Percentiles rank a stretch among this genome's conserved stretches.
phyloP scores from a whole-genome alignment of 1,140 invertebrate genomes.

The Oscheius sp. region DNA sequence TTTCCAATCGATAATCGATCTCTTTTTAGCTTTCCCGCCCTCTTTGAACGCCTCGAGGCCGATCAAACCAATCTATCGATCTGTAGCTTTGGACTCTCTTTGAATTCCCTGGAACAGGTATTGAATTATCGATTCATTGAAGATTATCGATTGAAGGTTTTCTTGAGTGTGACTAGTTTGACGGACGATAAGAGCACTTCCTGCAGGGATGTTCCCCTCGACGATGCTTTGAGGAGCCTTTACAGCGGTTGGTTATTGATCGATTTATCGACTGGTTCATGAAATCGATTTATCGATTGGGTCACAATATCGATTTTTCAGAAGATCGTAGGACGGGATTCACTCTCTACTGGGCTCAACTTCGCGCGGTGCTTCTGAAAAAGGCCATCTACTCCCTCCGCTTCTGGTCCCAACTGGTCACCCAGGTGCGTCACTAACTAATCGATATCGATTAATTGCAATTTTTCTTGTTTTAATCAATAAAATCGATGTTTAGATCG shows the following conservation, averaged over 20 bases:
- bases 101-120: slow-evolving; percentile 42
- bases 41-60: slow-evolving; percentile 31
- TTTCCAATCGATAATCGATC: background rate
- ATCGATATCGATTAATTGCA: too few species aligned
- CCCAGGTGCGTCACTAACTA: too few species aligned
- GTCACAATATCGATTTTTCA: too few species aligned
- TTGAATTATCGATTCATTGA: background rate
- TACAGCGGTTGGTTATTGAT: too few species aligned
- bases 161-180: background rate
- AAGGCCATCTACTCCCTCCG: background rate
- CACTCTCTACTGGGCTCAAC: background rate
- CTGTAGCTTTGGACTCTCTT: slow-evolving; percentile 35
- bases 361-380: background rate
- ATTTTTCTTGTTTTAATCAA: too few species aligned
- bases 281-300: too few species aligned
- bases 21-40: slow-evolving; percentile 1
- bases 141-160: background rate
- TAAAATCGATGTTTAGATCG: too few species aligned
- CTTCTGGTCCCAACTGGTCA: background rate
- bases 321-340: background rate
- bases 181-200: background rate
- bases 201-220: background rate
- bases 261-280: too few species aligned
- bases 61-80: slow-evolving; percentile 4
- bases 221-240: background rate